phyloP scores from a whole-genome alignment of 1,140 invertebrate genomes.

The Belonocnema kinseyi region DNA sequence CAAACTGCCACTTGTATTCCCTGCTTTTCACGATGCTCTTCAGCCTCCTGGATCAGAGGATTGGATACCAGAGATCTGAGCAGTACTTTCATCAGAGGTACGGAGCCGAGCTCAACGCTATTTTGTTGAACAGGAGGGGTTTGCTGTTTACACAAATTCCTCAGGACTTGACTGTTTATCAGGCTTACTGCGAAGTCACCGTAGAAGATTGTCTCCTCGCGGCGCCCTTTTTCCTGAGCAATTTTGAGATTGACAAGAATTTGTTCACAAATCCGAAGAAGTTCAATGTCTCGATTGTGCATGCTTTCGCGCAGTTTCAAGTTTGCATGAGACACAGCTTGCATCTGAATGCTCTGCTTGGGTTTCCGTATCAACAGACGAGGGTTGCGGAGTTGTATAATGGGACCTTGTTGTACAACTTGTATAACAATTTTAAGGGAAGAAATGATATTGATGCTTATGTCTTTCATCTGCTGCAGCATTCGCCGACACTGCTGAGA shows the following conservation, averaged over 20 bases:
- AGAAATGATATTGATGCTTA: constrained; percentile 76
- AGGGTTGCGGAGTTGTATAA: constrained; percentile 79
- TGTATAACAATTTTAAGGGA: constrained; percentile 78
- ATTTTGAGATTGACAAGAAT: constrained; percentile 80
- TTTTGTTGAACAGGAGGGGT: constrained; percentile 5
- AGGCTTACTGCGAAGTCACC: constrained; percentile 63
- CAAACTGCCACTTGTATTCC: constrained; percentile 77
- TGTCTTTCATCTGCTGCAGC: constrained; percentile 73
- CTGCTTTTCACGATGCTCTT: constrained; percentile 80
- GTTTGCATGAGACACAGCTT: constrained; percentile 79
- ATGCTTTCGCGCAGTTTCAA: constrained; percentile 85
- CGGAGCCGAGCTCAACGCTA: constrained; percentile 23
- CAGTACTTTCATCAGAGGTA: constrained; percentile 56
- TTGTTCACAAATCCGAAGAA: constrained; percentile 78
- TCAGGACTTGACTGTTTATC: constrained; percentile 36
- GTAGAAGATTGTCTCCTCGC: constrained; percentile 79
- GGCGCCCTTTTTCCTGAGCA: constrained; percentile 78
- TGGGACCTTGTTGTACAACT: constrained; percentile 85
- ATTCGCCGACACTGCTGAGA: constrained; percentile 74
- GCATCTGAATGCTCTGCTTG: constrained; percentile 81
- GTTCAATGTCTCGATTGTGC: constrained; percentile 79
- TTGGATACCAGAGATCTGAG: constrained; percentile 56
- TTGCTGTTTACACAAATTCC: constrained; percentile 9
- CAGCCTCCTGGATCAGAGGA: constrained; percentile 79
- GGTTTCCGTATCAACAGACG: constrained; percentile 75